A percentile compares a stretch with the other conserved stretches of the same genome.
Conservation (phyloP, 2,888 invertebrate genomes). For the Drepanosiphum platanoidis region DNA sequence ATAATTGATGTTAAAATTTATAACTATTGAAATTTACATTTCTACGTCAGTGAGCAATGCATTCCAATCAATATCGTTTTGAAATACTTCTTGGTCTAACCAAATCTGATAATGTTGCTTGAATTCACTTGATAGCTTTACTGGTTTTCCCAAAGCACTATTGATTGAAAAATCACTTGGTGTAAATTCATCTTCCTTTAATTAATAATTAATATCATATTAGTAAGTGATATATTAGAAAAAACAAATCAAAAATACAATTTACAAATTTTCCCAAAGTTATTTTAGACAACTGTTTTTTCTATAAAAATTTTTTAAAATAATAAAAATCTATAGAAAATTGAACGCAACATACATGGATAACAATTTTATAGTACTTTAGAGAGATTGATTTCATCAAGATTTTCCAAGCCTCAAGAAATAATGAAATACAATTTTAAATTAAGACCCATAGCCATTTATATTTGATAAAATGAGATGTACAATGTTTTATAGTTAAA, state of each 20-base stretch:
- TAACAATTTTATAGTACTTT: no score
- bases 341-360: no score
- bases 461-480: no score
- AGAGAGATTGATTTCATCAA: no score
- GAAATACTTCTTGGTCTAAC: constrained; percentile 96
- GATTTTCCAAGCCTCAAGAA: no score
- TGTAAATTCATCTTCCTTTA: constrained; percentile 70
- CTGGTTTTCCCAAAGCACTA: constrained; percentile 80
- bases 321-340: no score
- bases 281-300: no score
- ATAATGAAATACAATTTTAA: no score
- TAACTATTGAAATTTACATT: not conserved
- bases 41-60: constrained; percentile 67
- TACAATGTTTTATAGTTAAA: no score
- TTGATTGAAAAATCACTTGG: constrained; percentile 83
- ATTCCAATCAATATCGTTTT: constrained; percentile 85
- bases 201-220: constrained; percentile 23
- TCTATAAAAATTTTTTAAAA: no score
- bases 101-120: constrained; percentile 93
- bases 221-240: constrained; percentile 17
- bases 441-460: no score
- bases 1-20: constrained; percentile 6
- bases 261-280: no score
- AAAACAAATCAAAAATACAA: not conserved
- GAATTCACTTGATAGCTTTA: constrained; percentile 91